Conservation (phyloP, 2,113 vertebrate genomes). For the Cromileptes altivelis region DNA sequence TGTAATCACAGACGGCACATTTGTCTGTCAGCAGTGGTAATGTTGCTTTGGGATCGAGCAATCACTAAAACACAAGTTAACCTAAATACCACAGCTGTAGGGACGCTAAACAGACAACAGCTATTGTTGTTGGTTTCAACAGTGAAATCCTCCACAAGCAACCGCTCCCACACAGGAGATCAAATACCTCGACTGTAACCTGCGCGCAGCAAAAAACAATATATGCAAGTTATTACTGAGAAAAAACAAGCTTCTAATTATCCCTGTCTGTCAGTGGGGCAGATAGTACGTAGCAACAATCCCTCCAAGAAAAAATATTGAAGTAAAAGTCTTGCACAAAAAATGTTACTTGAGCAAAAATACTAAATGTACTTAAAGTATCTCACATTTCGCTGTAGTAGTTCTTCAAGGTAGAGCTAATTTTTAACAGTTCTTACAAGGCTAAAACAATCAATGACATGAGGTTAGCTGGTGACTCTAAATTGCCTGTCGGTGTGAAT, state of each 20-base stretch:
- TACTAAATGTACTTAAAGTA: not conserved
- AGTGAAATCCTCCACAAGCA: constrained; percentile 37
- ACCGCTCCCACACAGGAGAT: constrained; percentile 7
- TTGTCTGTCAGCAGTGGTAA: constrained; percentile 30
- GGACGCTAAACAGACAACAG: constrained; percentile 23
- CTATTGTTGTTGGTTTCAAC: constrained; percentile 60
- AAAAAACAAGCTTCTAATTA: not conserved
- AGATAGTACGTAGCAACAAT: not conserved
- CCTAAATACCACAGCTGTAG: constrained; percentile 22
- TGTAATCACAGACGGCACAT: constrained; percentile 26
- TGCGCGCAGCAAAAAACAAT: constrained; percentile 1
- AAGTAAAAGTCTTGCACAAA: not conserved
- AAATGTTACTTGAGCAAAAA: not conserved
- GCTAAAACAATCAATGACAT: not conserved
- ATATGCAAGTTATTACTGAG: not conserved
- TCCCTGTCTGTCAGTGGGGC: not conserved
- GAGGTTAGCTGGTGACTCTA: too few species aligned
- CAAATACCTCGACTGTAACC: constrained; percentile 8
- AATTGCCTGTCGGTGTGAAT: too few species aligned
- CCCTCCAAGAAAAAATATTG: not conserved
- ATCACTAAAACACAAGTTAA: constrained; percentile 22
- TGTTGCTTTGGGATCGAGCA: not conserved
- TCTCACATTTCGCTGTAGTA: not conserved
- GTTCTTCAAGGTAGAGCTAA: not conserved
- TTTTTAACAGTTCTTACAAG: not conserved